phyloP scores from a whole-genome alignment of 2,113 vertebrate genomes.

The Apteryx owenii region DNA sequence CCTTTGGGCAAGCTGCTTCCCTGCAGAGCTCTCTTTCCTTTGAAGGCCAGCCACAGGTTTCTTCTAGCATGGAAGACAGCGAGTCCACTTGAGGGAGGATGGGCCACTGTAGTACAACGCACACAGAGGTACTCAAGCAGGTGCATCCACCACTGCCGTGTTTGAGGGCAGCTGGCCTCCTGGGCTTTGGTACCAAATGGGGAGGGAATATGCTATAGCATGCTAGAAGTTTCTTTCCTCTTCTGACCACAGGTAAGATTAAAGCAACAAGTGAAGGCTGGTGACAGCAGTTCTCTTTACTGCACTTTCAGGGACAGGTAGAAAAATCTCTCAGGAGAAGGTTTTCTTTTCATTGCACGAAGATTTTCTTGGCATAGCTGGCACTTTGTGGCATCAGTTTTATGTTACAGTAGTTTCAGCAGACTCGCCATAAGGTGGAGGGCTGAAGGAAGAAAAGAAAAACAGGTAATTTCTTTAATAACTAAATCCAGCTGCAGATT shows the following conservation, averaged over 20 bases:
- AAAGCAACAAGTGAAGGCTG: not conserved
- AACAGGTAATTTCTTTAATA: not conserved
- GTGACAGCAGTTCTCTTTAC: not conserved
- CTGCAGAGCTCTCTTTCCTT: not conserved
- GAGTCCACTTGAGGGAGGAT: fast-evolving
- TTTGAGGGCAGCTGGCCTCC: not conserved
- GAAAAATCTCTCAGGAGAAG: not conserved
- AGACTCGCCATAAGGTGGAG: not conserved
- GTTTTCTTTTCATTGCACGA: not conserved
- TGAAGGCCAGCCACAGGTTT: not conserved
- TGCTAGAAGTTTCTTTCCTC: not conserved
- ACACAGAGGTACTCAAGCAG: not conserved
- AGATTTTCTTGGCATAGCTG: not conserved
- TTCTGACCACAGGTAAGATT: not conserved
- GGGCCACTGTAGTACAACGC: fast-evolving
- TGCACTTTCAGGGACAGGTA: not conserved
- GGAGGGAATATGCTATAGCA: not conserved
- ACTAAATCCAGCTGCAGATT: not conserved
- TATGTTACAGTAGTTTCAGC: not conserved
- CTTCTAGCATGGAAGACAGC: not conserved
- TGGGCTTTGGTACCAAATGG: not conserved
- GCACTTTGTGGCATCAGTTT: not conserved
- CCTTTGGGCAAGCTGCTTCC: not conserved
- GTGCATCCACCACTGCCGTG: not conserved
- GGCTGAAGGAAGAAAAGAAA: not conserved